A percentile compares a stretch with the other conserved stretches of the same genome.
phyloP scores from a whole-genome alignment of 1,140 invertebrate genomes.

The Drosophila prosaltans region DNA sequence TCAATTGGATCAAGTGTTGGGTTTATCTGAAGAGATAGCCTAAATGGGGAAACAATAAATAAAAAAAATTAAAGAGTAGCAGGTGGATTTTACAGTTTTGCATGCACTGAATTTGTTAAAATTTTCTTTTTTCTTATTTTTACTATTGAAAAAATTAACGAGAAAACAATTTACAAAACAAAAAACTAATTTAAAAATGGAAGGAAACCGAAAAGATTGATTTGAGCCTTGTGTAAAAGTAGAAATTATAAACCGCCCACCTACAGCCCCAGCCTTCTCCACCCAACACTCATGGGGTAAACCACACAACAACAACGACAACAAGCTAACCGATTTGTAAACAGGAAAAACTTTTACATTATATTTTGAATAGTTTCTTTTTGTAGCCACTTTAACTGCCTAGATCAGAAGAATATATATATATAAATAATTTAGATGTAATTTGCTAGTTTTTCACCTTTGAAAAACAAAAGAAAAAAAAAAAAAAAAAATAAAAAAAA shows the following conservation, averaged over 20 bases:
- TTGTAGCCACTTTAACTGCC: slow-evolving; percentile 79
- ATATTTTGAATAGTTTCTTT: slow-evolving; percentile 66
- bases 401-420: slow-evolving; percentile 71
- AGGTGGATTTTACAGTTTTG: slow-evolving; percentile 32
- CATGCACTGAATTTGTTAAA: slow-evolving; percentile 46
- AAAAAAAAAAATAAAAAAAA: slow-evolving; percentile 19
- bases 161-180: slow-evolving; percentile 15
- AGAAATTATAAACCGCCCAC: slow-evolving; percentile 4
- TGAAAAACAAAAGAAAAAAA: slow-evolving; percentile 24
- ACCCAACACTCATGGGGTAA: too few species aligned
- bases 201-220: slow-evolving; percentile 62
- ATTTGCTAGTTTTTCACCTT: slow-evolving; percentile 40
- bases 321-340: slow-evolving; percentile 48
- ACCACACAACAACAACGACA: neutral
- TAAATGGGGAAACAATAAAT: slow-evolving; percentile 11
- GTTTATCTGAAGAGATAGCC: slow-evolving; percentile 48
- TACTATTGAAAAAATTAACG: neutral
- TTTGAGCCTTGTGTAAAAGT: slow-evolving; percentile 53
- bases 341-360: slow-evolving; percentile 62
- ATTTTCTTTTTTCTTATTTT: slow-evolving; percentile 19
- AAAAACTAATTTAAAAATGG: slow-evolving; percentile 42
- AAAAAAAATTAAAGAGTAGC: neutral
- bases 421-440: slow-evolving; percentile 60
- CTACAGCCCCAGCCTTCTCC: neutral
- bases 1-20: slow-evolving; percentile 69